phyloP scores from a whole-genome alignment of 2,888 invertebrate genomes.

The Papilio gigon region DNA sequence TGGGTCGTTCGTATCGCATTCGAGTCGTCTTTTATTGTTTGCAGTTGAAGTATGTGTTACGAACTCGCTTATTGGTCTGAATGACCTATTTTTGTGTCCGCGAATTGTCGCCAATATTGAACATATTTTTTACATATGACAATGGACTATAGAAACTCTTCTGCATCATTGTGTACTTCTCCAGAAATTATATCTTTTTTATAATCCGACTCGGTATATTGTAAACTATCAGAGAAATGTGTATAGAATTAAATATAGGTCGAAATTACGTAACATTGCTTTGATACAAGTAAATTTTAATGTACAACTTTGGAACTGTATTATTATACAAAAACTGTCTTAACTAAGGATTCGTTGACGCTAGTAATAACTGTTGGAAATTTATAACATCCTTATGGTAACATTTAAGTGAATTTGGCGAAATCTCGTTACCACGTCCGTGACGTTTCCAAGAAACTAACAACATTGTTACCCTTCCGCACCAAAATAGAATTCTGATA shows the following conservation, averaged over 20 bases:
- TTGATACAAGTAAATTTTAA: background rate
- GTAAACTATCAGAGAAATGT: background rate
- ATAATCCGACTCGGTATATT: background rate
- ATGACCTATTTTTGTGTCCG: slow-evolving; percentile 11
- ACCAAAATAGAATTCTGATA: background rate
- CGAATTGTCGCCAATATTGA: background rate
- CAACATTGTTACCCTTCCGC: slow-evolving; percentile 3
- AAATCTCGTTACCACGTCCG: slow-evolving; percentile 24
- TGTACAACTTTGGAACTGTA: background rate
- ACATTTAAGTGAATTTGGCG: slow-evolving; percentile 11
- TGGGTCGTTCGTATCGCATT: slow-evolving; percentile 12
- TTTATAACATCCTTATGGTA: slow-evolving; percentile 32
- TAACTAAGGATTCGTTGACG: background rate
- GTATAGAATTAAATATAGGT: background rate
- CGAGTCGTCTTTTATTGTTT: slow-evolving; percentile 29
- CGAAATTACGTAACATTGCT: background rate
- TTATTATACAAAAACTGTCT: background rate
- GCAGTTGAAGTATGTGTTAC: background rate
- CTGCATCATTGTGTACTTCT: too few species aligned
- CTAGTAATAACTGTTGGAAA: slow-evolving; percentile 8
- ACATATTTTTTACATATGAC: background rate
- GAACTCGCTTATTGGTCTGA: background rate
- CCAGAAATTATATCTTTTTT: too few species aligned
- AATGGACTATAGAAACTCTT: too few species aligned
- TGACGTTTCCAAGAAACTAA: slow-evolving; percentile 22